phyloP scores from a whole-genome alignment of 2,113 vertebrate genomes.

The Tenebrosternarchus preto region DNA sequence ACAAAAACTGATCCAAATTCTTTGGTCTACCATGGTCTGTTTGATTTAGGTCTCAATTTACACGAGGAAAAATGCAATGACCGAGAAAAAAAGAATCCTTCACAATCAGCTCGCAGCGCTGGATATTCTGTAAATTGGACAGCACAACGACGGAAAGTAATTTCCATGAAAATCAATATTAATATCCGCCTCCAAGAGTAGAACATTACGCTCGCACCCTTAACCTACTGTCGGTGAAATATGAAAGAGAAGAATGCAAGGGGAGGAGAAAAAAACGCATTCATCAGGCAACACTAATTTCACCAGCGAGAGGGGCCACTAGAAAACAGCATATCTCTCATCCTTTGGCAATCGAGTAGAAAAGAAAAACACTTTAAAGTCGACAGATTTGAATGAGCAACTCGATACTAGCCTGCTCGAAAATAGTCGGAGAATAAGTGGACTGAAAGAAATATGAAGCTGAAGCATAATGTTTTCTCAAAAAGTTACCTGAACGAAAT shows the following conservation, averaged over 20 bases:
- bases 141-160: slow-evolving; percentile 45
- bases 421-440: slow-evolving; percentile 24
- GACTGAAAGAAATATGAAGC: slow-evolving; percentile 11
- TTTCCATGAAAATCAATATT: slow-evolving; percentile 56
- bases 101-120: slow-evolving; percentile 23
- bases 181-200: slow-evolving; percentile 48
- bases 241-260: slow-evolving; percentile 43
- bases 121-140: slow-evolving; percentile 51
- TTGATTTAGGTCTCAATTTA: slow-evolving; percentile 48
- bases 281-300: slow-evolving; percentile 41
- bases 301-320: slow-evolving; percentile 17
- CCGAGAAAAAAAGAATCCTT: slow-evolving; percentile 43
- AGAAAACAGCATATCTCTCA: slow-evolving; percentile 41
- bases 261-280: slow-evolving; percentile 38
- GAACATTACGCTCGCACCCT: slow-evolving; percentile 46
- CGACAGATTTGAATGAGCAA: slow-evolving; percentile 31
- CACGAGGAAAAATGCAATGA: slow-evolving; percentile 38
- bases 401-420: slow-evolving; percentile 4
- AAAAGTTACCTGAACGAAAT: slow-evolving; percentile 9
- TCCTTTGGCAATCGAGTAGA: slow-evolving; percentile 39
- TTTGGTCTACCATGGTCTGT: slow-evolving; percentile 17
- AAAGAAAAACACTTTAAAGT: slow-evolving; percentile 38
- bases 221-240: slow-evolving; percentile 47
- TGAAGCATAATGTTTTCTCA: slow-evolving; percentile 32
- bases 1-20: slow-evolving; percentile 29